Evolutionary conservation across 2,113 vertebrate species (phyloP).

Genomic region (Hyaena hyaena): DNA sequence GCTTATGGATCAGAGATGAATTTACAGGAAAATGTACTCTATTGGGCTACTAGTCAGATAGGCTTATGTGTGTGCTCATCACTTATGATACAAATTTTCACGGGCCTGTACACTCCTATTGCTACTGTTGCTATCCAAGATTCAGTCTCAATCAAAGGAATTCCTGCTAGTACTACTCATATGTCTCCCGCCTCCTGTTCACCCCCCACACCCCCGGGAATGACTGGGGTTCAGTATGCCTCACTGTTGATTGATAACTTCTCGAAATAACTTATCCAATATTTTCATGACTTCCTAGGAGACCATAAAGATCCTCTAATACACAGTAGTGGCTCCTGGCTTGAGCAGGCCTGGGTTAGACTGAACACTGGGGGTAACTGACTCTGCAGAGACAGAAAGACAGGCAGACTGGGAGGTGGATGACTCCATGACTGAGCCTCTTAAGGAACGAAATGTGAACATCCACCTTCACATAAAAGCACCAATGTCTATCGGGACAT

Average conservation of each 20-base stretch:
- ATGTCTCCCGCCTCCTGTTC: accelerated
- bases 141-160: not conserved
- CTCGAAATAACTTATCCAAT: not conserved
- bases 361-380: not conserved
- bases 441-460: not conserved
- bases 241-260: not conserved
- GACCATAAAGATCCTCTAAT: no score
- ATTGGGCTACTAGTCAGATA: not conserved
- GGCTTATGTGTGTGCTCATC: not conserved
- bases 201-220: not conserved
- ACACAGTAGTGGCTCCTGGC: not conserved
- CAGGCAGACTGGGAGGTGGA: not conserved
- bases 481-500: not conserved
- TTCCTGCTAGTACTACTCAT: not conserved
- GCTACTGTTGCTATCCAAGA: no score
- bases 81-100: not conserved
- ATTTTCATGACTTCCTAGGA: not conserved
- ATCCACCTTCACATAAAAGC: not conserved
- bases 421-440: not conserved
- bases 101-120: accelerated
- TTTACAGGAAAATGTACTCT: not conserved
- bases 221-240: no score
- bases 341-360: not conserved
- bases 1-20: not conserved
- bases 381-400: not conserved